A percentile compares a stretch with the other conserved stretches of the same genome.
Conservation (phyloP, 2,797 vertebrate species). For the Xenops minutus region DNA sequence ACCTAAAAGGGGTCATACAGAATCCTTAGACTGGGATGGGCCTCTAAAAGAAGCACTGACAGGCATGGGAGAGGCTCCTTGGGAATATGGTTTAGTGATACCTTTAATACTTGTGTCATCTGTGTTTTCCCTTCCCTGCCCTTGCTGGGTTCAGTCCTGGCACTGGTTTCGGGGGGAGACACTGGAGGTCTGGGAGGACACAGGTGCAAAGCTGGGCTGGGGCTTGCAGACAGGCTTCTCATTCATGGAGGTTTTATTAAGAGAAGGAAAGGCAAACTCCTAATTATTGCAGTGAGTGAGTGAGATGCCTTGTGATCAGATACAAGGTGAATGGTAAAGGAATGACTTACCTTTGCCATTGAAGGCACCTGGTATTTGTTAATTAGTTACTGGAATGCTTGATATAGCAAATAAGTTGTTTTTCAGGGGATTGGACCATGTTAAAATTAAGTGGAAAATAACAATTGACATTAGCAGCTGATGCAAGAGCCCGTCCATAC, state of each 20-base stretch:
- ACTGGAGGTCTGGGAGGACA: background rate
- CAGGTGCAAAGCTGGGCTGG: background rate
- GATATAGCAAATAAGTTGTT: background rate
- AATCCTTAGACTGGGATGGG: background rate
- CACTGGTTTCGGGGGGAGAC: background rate
- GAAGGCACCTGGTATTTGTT: background rate
- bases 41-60: background rate
- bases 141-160: background rate
- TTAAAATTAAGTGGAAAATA: background rate
- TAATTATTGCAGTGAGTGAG: constrained; percentile 15
- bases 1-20: background rate
- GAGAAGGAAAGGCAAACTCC: background rate
- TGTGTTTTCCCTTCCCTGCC: background rate
- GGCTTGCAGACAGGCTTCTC: background rate
- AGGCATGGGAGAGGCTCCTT: background rate
- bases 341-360: background rate
- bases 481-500: fast-evolving
- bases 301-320: constrained; percentile 17
- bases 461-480: background rate
- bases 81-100: fast-evolving
- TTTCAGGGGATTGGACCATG: background rate
- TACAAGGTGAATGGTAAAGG: background rate
- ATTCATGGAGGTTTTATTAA: background rate
- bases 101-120: background rate
- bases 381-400: background rate